Evolutionary conservation across 2,113 vertebrate species (phyloP).

Genomic region (Oreotrochilus melanogaster): DNA sequence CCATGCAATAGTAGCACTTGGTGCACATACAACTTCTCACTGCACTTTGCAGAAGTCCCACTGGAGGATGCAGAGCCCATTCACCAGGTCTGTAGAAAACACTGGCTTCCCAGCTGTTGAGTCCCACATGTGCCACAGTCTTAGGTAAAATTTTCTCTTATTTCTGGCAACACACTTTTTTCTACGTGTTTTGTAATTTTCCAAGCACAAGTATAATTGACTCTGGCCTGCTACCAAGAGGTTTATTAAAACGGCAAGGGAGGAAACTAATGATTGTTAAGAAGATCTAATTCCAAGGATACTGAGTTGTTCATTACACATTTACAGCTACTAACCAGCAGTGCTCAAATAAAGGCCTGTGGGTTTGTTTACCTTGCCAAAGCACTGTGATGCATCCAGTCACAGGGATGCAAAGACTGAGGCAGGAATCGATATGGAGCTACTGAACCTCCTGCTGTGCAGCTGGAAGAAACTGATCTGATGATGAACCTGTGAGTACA

Average conservation of each 20-base stretch:
- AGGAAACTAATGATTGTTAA: constrained; percentile 36
- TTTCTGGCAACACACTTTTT: not conserved
- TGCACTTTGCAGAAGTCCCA: not conserved
- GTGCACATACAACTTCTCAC: not conserved
- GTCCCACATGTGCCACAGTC: fast-evolving
- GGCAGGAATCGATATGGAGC: not conserved
- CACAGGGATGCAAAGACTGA: not conserved
- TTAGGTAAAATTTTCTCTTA: not conserved
- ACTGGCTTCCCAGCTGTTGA: not conserved
- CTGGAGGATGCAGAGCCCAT: not conserved
- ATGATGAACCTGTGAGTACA: not conserved
- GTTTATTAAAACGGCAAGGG: not conserved
- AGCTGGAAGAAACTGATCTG: constrained; percentile 2
- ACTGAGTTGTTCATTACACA: not conserved
- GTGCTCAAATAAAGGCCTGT: not conserved
- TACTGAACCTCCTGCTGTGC: not conserved
- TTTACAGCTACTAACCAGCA: not conserved
- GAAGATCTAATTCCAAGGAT: constrained; percentile 23
- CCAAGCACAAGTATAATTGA: not conserved
- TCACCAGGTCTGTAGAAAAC: not conserved
- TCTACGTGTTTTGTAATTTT: not conserved
- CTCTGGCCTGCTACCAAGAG: constrained; percentile 28
- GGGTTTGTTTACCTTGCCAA: constrained; percentile 18
- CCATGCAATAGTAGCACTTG: fast-evolving
- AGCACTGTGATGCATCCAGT: not conserved